Base-by-base conservation (phyloP, 2,888 invertebrate species). In the Oscheius onirici region DNA sequence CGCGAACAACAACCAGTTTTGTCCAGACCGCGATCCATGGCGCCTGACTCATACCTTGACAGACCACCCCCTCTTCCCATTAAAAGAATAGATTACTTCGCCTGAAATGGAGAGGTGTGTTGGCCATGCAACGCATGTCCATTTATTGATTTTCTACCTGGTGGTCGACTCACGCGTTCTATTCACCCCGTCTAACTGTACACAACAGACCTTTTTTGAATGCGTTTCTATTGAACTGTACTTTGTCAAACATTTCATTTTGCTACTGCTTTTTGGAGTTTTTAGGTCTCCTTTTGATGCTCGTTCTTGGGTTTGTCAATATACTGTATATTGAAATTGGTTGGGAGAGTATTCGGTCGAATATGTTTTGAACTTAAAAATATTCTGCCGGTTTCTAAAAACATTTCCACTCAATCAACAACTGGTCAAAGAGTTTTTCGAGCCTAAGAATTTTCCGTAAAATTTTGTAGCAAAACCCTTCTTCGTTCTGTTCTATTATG, bases 131-230 rank as follows among this genome's bases (percentile, higher is more conserved):
- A 46, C 49, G 63, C 63, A 63, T 63, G 63, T 49, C 63, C 49
- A 63, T 63, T 63, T 63, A 63, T 63, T 63, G 63, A 63, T 63
- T 63, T 63, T 63, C 63, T 63, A 63, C 49, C 63, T 63, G 49
- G 46, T 34, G 63, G 46, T 43, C 60, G 60, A 60, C 44, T 60
- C 60, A 43, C 60, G 24, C 55, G n/a, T 55, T 55, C 13, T 55
- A 55, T 55, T 55, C 55, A 46, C 22, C n/a, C 55, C 26, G 26
- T 10, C 55, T 26, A 13, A 55, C 55, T 28, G 55, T 55, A 55
- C 28, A 55, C 26, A 46, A 46, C 20, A 20, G 5, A n/a, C 55
- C 26, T 24, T 34, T 34, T 34, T 34, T 34, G 3, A 8, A 34
- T 34, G n/a, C n/a, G n/a, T n/a, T n/a, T n/a, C n/a, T n/a, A 34